Evolutionary conservation across 2,888 invertebrate species (phyloP).

Genomic region (Brenthis hecate): DNA sequence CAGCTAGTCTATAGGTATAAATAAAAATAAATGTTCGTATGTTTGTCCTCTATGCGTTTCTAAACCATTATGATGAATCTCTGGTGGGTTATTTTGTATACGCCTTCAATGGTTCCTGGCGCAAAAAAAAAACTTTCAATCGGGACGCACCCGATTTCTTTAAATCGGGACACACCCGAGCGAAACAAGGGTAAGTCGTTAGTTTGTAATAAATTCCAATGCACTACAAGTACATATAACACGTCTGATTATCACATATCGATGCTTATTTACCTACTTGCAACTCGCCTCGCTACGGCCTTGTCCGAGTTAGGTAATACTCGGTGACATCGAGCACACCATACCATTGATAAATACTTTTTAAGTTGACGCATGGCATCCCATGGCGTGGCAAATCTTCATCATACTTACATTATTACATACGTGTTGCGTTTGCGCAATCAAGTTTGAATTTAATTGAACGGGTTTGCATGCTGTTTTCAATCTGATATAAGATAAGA

Average conservation of each 20-base stretch:
- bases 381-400: neutral
- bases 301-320: slow-evolving; percentile 37
- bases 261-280: slow-evolving; percentile 11
- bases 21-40: too few species aligned
- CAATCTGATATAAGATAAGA: too few species aligned
- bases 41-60: too few species aligned
- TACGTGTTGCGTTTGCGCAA: neutral
- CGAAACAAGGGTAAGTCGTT: too few species aligned
- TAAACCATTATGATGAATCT: too few species aligned
- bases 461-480: slow-evolving; percentile 1
- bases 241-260: slow-evolving; percentile 20
- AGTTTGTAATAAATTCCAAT: slow-evolving; percentile 5
- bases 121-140: too few species aligned
- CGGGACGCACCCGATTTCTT: too few species aligned
- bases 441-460: neutral
- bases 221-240: slow-evolving; percentile 6
- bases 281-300: slow-evolving; percentile 19
- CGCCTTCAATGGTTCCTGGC: too few species aligned
- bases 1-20: too few species aligned
- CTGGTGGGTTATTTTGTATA: too few species aligned
- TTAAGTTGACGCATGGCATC: neutral
- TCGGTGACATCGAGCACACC: slow-evolving; percentile 26
- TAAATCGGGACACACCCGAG: too few species aligned
- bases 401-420: slow-evolving; percentile 4
- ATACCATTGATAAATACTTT: neutral